Evolutionary conservation across 2,888 invertebrate genomes (phyloP), one percentile per base, ranked within the genome.

Genomic region (Drosophila demipolita): DNA sequence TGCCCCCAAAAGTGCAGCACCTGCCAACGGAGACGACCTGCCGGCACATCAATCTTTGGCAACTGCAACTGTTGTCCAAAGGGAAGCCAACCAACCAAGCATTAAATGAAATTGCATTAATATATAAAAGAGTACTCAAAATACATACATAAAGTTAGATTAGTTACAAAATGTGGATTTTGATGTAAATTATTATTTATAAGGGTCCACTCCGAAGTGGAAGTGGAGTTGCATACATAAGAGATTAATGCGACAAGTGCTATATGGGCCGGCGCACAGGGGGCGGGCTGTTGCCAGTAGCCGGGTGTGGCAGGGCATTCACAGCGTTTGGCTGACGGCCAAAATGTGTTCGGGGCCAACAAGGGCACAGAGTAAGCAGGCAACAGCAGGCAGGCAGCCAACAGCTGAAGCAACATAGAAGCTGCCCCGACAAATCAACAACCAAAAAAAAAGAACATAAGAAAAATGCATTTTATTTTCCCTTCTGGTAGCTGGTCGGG

Each of bases 161-260:
- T 6, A 64, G 45, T 17, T 38, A 35, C 35, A 52, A 60, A 73
- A 61, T 45, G 40, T 67, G 53, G 59, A 75, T 55, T 50, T 63
- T 52, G 58, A 61, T 72, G 26, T 54, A 58, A 72, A 72, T 29
- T 29, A 81, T 77, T 71, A 59, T 64, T 45, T 45, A 66, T 71
- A 55, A 40, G 55, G 57, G 53, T 53, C 60, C 52, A 50, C 23
- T 29, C 38, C 23, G 23, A 15, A 45, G 15, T 45, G 45, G 45
- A 23, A 45, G 8, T 52, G 15, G 29, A 42, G 61, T 71, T 52
- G 55, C 64, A 64, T 59, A 50, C 64, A 64, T 59, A 53, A 48
- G 65, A 73, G 69, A 83, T 89, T 80, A 77, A 77, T 83, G 83
- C 87, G 87, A 78, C 88, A 87, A 82, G 60, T 58, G 68, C 58